Base-by-base conservation (phyloP, 2,888 invertebrate genomes). In the Arrhopalites spinosus region DNA sequence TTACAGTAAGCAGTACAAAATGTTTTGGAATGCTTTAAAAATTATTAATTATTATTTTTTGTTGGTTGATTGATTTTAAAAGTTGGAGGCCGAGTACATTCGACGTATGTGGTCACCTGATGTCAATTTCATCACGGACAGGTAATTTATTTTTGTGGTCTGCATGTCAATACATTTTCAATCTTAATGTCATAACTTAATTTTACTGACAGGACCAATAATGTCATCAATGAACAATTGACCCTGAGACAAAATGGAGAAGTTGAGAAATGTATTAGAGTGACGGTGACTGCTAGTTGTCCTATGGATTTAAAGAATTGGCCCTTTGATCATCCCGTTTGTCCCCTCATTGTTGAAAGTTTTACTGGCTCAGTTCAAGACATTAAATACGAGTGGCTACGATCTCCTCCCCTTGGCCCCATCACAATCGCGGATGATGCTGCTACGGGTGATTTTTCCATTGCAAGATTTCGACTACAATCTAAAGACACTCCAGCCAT, bases 271-370 rank as follows among this genome's bases (percentile, higher is more conserved):
- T 70, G 70, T 2, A 63, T 50, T 43, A 15, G 95, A 86, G 90
- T 96, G 87, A 96, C 96, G 82, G 94, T 96, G 84, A 96, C 96
- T 81, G 95, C 95, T 81, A 94, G 95, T 83, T 96, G 96, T 87
- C 96, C 96, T 74, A 96, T 96, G 96, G 93, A 95, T 86, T 90
- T 96, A 70, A 94, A 95, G 86, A 95, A 95, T 87, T 96, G 96
- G 86, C 96, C 96, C 53, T 95, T 96, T 95, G 96, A 96, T 87
- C 91, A 94, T 83, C 96, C 96, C 86, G 87, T 95, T 82, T 96
- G 96, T 87, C 93, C 94, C 86, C 94, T 96, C 86, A 95, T 95
- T 89, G 94, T 96, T 84, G 96, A 96, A 90, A 96, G 96, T 90
- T 96, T 71, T 30, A 59, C 71, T 11, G 27, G 94, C 91, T 94